phyloP scores from a whole-genome alignment of 2,888 invertebrate species.

The Platycheirus albimanus region DNA sequence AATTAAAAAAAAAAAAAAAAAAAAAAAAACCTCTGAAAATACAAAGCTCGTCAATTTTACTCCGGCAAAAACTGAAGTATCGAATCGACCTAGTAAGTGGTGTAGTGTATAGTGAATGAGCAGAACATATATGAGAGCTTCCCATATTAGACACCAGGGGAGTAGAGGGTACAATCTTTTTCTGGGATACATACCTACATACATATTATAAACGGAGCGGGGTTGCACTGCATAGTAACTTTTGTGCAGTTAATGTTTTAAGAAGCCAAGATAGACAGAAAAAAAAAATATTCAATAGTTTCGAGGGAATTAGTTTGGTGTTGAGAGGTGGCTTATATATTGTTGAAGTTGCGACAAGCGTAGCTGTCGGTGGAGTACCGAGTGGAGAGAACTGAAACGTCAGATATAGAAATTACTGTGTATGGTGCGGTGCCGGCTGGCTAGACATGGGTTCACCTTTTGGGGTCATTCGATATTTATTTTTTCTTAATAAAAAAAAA shows the following conservation, averaged over 20 bases:
- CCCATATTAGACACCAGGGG: conserved; percentile 27
- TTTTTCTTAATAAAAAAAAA: conserved; percentile 13
- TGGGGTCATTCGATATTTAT: conserved; percentile 72
- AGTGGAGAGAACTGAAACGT: conserved; percentile 38
- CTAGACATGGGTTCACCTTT: conserved; percentile 73
- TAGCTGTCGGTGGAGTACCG: conserved; percentile 20
- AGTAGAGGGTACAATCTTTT: conserved; percentile 17
- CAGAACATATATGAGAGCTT: conserved; percentile 42
- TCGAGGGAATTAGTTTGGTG: conserved; percentile 49
- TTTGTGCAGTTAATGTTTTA: conserved; percentile 64
- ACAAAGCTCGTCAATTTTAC: conserved; percentile 71
- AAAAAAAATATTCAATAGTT: conserved; percentile 55
- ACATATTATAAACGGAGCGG: conserved; percentile 13
- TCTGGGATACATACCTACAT: neutral
- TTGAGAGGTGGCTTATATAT: conserved; percentile 36
- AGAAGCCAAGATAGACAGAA: conserved; percentile 51
- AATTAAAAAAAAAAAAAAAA: conserved; percentile 33
- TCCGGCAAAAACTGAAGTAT: conserved; percentile 66
- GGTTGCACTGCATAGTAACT: conserved; percentile 59
- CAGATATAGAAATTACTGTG: conserved; percentile 57
- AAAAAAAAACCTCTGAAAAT: conserved; percentile 29
- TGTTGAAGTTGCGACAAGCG: conserved; percentile 6
- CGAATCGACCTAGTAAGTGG: conserved; percentile 71
- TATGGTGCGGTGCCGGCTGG: conserved; percentile 61
- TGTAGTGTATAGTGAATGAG: conserved; percentile 31